phyloP scores from a whole-genome alignment of 2,797 vertebrate genomes.

The Enteromius anoplus region DNA sequence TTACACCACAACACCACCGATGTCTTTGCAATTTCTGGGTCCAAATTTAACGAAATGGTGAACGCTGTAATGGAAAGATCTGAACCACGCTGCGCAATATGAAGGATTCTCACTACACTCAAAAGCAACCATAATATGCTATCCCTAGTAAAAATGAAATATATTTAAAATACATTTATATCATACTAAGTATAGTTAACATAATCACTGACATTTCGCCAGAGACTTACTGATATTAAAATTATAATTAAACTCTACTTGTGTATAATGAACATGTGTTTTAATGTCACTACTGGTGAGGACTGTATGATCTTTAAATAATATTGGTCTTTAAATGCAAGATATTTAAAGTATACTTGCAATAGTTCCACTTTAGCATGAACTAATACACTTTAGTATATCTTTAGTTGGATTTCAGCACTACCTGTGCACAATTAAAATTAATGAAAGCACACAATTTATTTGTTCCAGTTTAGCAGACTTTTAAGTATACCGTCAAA shows the following conservation, averaged over 20 bases:
- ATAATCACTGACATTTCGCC: background rate
- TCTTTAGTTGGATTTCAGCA: background rate
- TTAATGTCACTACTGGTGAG: background rate
- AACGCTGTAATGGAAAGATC: background rate
- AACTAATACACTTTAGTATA: background rate
- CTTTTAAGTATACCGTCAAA: background rate
- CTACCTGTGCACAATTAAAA: background rate
- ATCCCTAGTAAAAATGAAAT: background rate
- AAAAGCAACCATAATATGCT: conserved; percentile 9
- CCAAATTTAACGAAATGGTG: background rate
- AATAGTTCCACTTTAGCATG: background rate
- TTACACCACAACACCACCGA: background rate
- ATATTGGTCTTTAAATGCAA: background rate
- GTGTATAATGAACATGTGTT: background rate
- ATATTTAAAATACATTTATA: background rate
- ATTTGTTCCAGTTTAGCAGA: background rate
- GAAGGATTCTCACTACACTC: background rate
- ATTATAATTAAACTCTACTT: background rate
- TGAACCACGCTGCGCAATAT: background rate
- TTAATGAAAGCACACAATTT: background rate
- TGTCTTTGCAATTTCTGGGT: background rate
- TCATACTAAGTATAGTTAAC: background rate
- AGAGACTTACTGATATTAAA: background rate
- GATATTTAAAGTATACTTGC: background rate
- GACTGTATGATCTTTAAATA: background rate